A percentile compares a stretch with the other conserved stretches of the same genome.
Conservation (phyloP, 2,797 vertebrate species). For the Hippoglossus hippoglossus region DNA sequence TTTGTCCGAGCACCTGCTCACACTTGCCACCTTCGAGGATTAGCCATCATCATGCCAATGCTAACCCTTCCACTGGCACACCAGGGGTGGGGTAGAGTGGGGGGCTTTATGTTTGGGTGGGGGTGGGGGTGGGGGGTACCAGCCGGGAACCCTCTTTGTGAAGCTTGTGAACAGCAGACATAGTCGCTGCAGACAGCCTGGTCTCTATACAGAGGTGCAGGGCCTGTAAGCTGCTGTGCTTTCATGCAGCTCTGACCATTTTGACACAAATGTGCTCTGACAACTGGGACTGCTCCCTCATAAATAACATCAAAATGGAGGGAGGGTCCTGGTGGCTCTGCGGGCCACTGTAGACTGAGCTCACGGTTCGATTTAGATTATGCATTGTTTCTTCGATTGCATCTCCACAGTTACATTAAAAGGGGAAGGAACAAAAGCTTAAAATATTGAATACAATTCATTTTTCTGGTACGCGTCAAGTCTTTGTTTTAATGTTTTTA, state of each 20-base stretch:
- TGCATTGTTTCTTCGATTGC: constrained; percentile 62
- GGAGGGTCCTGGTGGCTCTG: constrained; percentile 76
- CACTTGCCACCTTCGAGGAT: constrained; percentile 79
- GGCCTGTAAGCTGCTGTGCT: constrained; percentile 81
- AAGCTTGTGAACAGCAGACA: constrained; percentile 70
- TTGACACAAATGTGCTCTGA: constrained; percentile 87
- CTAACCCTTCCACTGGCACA: constrained; percentile 68
- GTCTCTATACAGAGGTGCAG: constrained; percentile 75
- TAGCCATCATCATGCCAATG: constrained; percentile 76
- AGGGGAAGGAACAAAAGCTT: neutral
- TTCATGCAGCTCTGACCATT: constrained; percentile 86
- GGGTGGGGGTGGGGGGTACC: constrained; percentile 30
- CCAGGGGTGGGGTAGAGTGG: constrained; percentile 28
- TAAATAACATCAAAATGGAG: constrained; percentile 87
- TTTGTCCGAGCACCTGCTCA: constrained; percentile 83
- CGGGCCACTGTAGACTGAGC: constrained; percentile 72
- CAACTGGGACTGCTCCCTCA: constrained; percentile 86
- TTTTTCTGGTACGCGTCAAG: too few species aligned
- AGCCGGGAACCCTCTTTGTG: constrained; percentile 71
- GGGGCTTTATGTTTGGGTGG: constrained; percentile 45
- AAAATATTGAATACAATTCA: too few species aligned
- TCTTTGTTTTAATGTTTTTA: too few species aligned
- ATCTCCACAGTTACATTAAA: constrained; percentile 63
- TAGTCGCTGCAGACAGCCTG: constrained; percentile 65
- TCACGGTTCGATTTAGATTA: constrained; percentile 70